A percentile compares a stretch with the other conserved stretches of the same genome.
Evolutionary conservation across 1,140 invertebrate genomes (phyloP).

Genomic region (Prorops nasuta): DNA sequence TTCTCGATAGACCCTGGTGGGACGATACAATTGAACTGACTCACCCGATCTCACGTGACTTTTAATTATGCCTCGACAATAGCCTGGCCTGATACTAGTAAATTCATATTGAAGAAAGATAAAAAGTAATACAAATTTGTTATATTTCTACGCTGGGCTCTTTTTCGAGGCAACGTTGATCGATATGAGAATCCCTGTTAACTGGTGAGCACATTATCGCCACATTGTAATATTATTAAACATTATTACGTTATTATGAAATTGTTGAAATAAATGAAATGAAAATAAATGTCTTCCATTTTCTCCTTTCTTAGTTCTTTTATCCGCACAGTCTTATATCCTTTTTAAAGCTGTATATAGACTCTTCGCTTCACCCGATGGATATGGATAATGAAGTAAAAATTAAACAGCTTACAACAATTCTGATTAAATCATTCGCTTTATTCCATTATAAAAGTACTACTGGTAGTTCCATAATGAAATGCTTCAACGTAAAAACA

Average conservation of each 20-base stretch:
- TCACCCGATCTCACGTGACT: conserved; percentile 49
- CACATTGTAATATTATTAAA: conserved; percentile 57
- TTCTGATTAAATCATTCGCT: conserved; percentile 11
- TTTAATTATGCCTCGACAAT: conserved; percentile 53
- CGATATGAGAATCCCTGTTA: conserved; percentile 57
- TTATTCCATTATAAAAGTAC: conserved; percentile 26
- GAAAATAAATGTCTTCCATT: conserved; percentile 47
- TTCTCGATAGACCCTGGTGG: conserved; percentile 31
- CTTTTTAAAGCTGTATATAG: no score
- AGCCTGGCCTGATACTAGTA: conserved; percentile 48
- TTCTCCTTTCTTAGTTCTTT: conserved; percentile 19
- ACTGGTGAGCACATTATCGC: conserved; percentile 55
- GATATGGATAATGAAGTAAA: no score
- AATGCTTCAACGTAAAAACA: conserved; percentile 9
- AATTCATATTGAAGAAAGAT: conserved; percentile 48
- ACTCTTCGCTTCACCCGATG: no score
- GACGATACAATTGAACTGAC: conserved; percentile 44
- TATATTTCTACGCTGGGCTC: conserved; percentile 56
- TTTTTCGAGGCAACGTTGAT: conserved; percentile 56
- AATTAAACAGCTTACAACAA: neutral
- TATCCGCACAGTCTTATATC: no score
- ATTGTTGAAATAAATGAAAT: conserved; percentile 59
- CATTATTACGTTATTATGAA: conserved; percentile 59
- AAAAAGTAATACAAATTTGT: conserved; percentile 49
- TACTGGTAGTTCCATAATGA: conserved; percentile 18